Base-by-base conservation (phyloP, 1,140 invertebrate species). In the Pachypsylla venusta region DNA sequence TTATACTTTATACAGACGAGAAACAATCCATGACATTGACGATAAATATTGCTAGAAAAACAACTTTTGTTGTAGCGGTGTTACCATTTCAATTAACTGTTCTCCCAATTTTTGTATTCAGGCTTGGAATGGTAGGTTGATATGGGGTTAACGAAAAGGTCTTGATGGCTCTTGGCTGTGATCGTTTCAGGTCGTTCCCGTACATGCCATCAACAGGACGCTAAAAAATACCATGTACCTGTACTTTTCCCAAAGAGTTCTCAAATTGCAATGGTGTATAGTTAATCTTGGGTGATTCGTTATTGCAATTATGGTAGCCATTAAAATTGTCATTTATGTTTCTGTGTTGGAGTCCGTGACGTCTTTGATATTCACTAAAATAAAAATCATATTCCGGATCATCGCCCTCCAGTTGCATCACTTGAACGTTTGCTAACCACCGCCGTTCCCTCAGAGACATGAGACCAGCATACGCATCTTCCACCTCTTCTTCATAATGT, bases 231-330 rank as follows among this genome's bases (percentile, higher is more conserved):
- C n/a, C n/a, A n/a, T n/a, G n/a, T n/a, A 66, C 65, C 59, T 64
- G 60, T 3, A 67, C 55, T 60, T 64, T 64, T 22, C 65, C 65
- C 25, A 67, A 53, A 12, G 65, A 67, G 54, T 67, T 67, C 63
- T 67, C 65, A 60, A 65, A 65, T 26, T 67, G 65, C 16, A 65
- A 53, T 53, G 63, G 65, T 7, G 62, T 63, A 30, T 67, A 67
- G 12, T 56, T 61, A 53, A 57, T 58, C 25, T 64, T 61, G 39
- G 27, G 58, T 12, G 35, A 16, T 10, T 40, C 40, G 30, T 42
- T 57, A 25, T 10, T 35, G 42, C 4, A 19, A 22, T 48, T n/a
- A 7, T 19, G 7, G 7, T 35, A 22, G 16, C 42, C 42, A 48
- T 48, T 48, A 22, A 19, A 48, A 7, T 48, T 48, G 42, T 48